Conservation (phyloP, 2,113 vertebrate species). For the Eonycteris spelaea region DNA sequence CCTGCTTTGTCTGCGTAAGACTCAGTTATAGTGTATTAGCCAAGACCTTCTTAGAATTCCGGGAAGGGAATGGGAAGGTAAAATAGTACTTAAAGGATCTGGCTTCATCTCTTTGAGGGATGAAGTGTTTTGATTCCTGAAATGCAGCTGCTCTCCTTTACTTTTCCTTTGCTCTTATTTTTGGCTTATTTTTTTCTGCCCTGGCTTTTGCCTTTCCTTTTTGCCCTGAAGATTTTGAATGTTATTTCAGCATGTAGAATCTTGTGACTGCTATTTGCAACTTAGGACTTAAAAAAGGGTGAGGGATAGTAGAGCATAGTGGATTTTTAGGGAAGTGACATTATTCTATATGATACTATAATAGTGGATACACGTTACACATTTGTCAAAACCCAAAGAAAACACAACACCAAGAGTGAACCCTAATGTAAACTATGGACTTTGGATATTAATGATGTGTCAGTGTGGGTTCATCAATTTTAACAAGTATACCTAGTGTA, state of each 20-base stretch:
- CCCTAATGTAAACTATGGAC: not conserved
- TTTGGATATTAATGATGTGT: not conserved
- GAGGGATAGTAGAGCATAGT: not conserved
- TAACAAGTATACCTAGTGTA: not conserved
- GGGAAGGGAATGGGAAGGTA: not conserved
- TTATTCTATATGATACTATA: not conserved
- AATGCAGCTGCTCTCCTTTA: not conserved
- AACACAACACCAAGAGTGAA: not conserved
- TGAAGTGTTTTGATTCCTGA: conserved; percentile 29
- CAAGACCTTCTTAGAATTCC: conserved; percentile 26
- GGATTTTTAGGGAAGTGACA: not conserved
- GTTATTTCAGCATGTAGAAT: conserved; percentile 40
- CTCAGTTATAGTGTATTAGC: not conserved
- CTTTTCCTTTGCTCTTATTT: conserved; percentile 32
- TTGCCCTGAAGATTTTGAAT: conserved; percentile 5
- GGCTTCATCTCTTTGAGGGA: not conserved
- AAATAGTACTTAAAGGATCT: conserved; percentile 1
- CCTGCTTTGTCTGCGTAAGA: conserved; percentile 12
- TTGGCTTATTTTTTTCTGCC: not conserved
- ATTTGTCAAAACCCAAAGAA: not conserved
- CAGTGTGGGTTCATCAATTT: not conserved
- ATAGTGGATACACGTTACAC: not conserved
- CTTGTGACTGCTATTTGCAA: conserved; percentile 14
- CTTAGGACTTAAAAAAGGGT: not conserved
- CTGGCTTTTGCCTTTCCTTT: conserved; percentile 5